Conservation (phyloP, 2,888 invertebrate species). For the Ashinkailepas kermadecensis region DNA sequence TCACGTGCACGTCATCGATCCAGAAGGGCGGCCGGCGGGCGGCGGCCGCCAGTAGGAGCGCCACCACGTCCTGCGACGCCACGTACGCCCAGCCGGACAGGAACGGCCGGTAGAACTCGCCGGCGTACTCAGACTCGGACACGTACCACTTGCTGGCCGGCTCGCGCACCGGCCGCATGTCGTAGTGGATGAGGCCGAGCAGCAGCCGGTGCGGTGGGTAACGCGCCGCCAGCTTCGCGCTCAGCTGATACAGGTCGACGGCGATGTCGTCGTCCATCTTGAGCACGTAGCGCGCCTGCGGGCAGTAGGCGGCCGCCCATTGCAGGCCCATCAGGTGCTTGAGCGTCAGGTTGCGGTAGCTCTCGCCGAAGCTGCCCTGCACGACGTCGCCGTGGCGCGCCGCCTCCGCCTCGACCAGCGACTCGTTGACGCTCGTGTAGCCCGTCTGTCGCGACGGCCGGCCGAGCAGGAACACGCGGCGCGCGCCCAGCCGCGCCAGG, state of each 20-base stretch:
- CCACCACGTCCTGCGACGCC: conserved; percentile 58
- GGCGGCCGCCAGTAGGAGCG: conserved; percentile 47
- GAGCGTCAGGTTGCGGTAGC: conserved; percentile 72
- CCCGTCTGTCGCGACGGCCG: conserved; percentile 30
- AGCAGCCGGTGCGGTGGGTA: conserved; percentile 28
- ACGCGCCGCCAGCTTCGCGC: conserved; percentile 35
- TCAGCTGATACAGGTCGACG: conserved; percentile 56
- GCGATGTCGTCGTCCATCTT: conserved; percentile 79
- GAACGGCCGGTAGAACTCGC: conserved; percentile 58
- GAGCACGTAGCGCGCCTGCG: conserved; percentile 54
- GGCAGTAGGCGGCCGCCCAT: conserved; percentile 61
- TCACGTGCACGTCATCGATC: conserved; percentile 84
- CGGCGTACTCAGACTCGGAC: conserved; percentile 55
- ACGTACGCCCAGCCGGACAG: conserved; percentile 79
- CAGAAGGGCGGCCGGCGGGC: conserved; percentile 62
- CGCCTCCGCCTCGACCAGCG: conserved; percentile 40
- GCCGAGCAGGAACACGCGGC: conserved; percentile 63
- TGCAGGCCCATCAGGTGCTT: conserved; percentile 72
- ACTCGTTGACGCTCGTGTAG: conserved; percentile 36
- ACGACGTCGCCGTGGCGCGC: conserved; percentile 56
- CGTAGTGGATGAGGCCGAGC: conserved; percentile 32
- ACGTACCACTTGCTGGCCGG: conserved; percentile 74
- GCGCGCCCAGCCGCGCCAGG: conserved; percentile 52
- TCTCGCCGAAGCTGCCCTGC: conserved; percentile 67
- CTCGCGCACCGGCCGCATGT: conserved; percentile 46